A percentile compares a stretch with the other conserved stretches of the same genome.
phyloP scores from a whole-genome alignment of 2,888 invertebrate species.

The Steromphala cineraria region DNA sequence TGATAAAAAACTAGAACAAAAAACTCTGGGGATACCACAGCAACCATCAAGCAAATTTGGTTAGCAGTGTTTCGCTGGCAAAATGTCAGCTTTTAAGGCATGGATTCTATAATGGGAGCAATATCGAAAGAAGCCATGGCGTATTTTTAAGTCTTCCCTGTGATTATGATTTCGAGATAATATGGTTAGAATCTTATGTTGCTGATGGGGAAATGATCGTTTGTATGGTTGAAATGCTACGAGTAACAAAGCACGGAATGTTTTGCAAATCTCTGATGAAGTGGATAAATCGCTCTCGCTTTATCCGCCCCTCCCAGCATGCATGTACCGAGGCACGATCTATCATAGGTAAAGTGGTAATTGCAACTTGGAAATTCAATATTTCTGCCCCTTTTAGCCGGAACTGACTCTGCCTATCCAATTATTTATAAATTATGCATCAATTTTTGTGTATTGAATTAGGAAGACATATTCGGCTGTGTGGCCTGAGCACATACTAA shows the following conservation, averaged over 20 bases:
- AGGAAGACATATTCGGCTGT: constrained; percentile 25
- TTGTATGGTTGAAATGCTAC: background rate
- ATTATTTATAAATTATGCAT: constrained; percentile 43
- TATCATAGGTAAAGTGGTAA: constrained; percentile 34
- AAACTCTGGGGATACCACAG: background rate
- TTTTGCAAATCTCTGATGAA: background rate
- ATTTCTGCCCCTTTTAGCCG: constrained; percentile 28
- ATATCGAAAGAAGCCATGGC: constrained; percentile 9
- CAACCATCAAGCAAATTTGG: constrained; percentile 8
- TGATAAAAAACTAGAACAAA: background rate
- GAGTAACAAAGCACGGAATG: background rate
- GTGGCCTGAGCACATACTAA: constrained; percentile 28
- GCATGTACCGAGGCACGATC: constrained; percentile 6
- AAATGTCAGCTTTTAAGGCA: constrained; percentile 4
- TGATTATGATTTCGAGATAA: background rate
- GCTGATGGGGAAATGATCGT: background rate
- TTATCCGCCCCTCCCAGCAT: background rate
- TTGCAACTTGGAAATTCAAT: constrained; percentile 34
- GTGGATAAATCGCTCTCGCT: constrained; percentile 1
- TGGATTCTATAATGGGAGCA: background rate
- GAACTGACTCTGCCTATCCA: constrained; percentile 19
- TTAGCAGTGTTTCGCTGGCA: background rate
- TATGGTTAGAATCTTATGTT: background rate
- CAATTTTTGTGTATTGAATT: constrained; percentile 41
- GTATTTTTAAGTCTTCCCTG: background rate